A percentile compares a stretch with the other conserved stretches of the same genome.
Evolutionary conservation across 1,140 invertebrate genomes (phyloP).

Genomic region (Tetramorium parvispinum): DNA sequence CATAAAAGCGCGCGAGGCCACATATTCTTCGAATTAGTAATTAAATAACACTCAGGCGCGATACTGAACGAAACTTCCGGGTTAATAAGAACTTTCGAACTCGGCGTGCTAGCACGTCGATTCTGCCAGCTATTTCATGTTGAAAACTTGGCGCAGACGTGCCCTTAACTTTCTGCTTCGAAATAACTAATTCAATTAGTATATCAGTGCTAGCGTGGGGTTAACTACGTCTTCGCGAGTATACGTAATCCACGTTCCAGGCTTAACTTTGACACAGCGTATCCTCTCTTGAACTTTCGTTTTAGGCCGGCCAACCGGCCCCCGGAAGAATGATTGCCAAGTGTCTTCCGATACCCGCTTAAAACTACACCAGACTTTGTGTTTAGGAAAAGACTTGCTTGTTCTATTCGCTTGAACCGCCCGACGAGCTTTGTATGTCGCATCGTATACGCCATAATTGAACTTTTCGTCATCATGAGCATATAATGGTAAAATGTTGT

Average conservation of each 20-base stretch:
- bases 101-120: conserved; percentile 68
- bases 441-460: background rate
- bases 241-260: conserved; percentile 71
- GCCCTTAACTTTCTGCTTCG: conserved; percentile 75
- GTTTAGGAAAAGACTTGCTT: background rate
- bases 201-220: conserved; percentile 69
- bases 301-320: conserved; percentile 37
- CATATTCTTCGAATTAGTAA: conserved; percentile 70
- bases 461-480: background rate
- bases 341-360: conserved; percentile 2
- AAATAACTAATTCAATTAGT: conserved; percentile 78
- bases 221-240: conserved; percentile 72
- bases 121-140: conserved; percentile 74
- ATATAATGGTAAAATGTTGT: background rate
- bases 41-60: conserved; percentile 73
- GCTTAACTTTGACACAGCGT: conserved; percentile 67
- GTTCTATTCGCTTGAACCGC: background rate
- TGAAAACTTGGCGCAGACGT: conserved; percentile 75
- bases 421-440: background rate
- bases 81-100: conserved; percentile 72
- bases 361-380: background rate
- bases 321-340: conserved; percentile 36
- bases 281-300: conserved; percentile 54
- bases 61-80: conserved; percentile 72
- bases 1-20: conserved; percentile 54